Percentiles rank a stretch among this genome's conserved stretches.
These are phyloP conservation scores for Nephrocerus scutellatus DNA, from an alignment of 2,888 invertebrate species.

Conservation along the genomic window DNA sequence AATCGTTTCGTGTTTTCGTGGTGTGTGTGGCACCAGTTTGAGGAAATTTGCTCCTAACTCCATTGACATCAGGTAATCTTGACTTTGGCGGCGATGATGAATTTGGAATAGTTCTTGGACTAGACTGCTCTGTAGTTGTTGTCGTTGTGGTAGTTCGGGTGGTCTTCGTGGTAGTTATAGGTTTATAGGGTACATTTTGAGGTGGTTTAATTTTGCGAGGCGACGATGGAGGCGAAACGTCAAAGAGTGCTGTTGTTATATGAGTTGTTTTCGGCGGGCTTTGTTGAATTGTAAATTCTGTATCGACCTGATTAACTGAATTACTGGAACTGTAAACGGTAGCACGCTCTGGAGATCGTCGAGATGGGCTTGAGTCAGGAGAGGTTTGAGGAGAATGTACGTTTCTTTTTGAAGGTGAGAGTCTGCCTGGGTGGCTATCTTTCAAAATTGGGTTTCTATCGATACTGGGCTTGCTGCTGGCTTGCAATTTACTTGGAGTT, in stretches of 20 bases:
- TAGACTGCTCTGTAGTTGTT: conserved; percentile 8
- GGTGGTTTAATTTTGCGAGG: too few relatives aligned
- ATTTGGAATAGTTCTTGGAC: conserved; percentile 2
- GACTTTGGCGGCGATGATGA: neutral
- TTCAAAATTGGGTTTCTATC: too few relatives aligned
- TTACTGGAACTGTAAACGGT: conserved; percentile 18
- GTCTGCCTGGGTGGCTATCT: too few relatives aligned
- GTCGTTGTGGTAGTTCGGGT: conserved; percentile 16
- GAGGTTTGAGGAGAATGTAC: conserved; percentile 17
- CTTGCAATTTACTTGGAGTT: too few relatives aligned
- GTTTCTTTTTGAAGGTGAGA: too few relatives aligned
- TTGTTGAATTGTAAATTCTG: conserved; percentile 7
- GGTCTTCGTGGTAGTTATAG: too few relatives aligned
- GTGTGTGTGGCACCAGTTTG: conserved; percentile 6
- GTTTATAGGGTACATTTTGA: too few relatives aligned
- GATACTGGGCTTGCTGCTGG: too few relatives aligned
- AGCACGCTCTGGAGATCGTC: conserved; percentile 16
- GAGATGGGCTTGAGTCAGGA: conserved; percentile 22
- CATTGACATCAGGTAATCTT: conserved; percentile 6
- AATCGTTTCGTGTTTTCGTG: conserved; percentile 3
- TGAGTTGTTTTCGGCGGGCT: conserved; percentile 19
- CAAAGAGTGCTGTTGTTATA: conserved; percentile 25
- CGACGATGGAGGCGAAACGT: conserved; percentile 21
- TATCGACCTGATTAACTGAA: conserved; percentile 18
- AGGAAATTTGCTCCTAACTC: conserved; percentile 11